Conservation (phyloP, 2,797 vertebrate genomes). For the Uromys caudimaculatus region DNA sequence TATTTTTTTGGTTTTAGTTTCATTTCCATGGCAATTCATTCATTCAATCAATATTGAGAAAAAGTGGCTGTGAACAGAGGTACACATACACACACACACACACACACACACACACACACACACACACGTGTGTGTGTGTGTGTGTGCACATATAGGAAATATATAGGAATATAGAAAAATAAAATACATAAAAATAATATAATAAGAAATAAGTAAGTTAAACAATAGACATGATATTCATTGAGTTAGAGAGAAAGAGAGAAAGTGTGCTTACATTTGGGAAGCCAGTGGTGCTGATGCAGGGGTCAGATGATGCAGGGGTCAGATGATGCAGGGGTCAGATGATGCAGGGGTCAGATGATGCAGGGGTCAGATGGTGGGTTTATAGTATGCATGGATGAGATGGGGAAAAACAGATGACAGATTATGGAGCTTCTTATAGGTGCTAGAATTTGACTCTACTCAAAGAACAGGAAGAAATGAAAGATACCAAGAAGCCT, state of each 20-base stretch:
- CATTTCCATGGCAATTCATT: slow-evolving; percentile 13
- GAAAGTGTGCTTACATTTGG: neutral
- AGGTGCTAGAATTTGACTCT: neutral
- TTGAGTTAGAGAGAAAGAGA: neutral
- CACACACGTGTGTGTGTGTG: too few relatives aligned
- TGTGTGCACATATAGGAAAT: neutral
- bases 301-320: neutral
- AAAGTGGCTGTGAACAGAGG: neutral
- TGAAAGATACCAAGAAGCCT: neutral
- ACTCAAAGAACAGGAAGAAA: neutral
- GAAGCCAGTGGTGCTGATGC: neutral
- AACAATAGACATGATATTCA: neutral
- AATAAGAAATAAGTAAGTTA: neutral
- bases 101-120: too few relatives aligned
- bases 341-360: too few relatives aligned
- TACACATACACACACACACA: neutral
- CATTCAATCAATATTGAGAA: slow-evolving; percentile 12
- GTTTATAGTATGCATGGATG: neutral
- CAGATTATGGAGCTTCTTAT: neutral
- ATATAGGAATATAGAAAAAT: slow-evolving; percentile 11
- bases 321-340: neutral
- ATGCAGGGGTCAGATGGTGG: neutral
- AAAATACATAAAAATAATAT: neutral
- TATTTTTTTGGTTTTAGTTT: neutral
- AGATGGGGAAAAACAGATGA: neutral